Evolutionary conservation across 2,888 invertebrate genomes (phyloP).

Genomic region (Latheticus oryzae): DNA sequence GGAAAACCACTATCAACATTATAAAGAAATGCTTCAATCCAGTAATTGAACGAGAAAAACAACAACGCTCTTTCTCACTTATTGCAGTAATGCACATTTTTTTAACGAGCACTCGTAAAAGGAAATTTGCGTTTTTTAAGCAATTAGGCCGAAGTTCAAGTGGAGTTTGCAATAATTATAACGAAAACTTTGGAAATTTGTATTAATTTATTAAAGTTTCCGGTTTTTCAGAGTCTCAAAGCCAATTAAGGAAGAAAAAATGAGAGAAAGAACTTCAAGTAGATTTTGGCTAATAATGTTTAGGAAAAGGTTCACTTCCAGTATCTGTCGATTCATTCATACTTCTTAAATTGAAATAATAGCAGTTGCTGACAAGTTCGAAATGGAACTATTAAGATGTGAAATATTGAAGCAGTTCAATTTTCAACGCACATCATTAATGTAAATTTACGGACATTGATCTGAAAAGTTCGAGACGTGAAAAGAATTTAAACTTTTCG

Average conservation of each 20-base stretch:
- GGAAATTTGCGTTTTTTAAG: conserved; percentile 19
- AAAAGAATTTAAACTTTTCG: conserved; percentile 53
- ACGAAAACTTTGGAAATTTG: conserved; percentile 32
- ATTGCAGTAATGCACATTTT: conserved; percentile 27
- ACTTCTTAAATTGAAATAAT: conserved; percentile 53
- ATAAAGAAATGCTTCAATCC: conserved; percentile 1
- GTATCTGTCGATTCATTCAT: conserved; percentile 49
- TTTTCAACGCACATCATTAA: conserved; percentile 56
- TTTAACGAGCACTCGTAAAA: conserved; percentile 21
- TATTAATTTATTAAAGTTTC: conserved; percentile 35
- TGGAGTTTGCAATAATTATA: conserved; percentile 31
- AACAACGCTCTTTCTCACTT: conserved; percentile 10
- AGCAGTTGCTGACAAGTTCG: conserved; percentile 54
- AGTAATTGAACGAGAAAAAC: background rate
- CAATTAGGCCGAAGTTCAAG: conserved; percentile 24
- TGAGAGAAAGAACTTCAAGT: conserved; percentile 19
- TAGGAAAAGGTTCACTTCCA: conserved; percentile 44
- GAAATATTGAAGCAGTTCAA: conserved; percentile 54
- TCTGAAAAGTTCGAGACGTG: conserved; percentile 52
- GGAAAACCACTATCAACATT: background rate
- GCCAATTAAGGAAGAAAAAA: conserved; percentile 18
- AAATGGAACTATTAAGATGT: conserved; percentile 54
- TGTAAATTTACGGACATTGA: conserved; percentile 55
- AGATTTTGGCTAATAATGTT: conserved; percentile 40
- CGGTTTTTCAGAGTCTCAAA: conserved; percentile 6